Evolutionary conservation across 1,140 invertebrate species (phyloP).

Genomic region (Atta texana): DNA sequence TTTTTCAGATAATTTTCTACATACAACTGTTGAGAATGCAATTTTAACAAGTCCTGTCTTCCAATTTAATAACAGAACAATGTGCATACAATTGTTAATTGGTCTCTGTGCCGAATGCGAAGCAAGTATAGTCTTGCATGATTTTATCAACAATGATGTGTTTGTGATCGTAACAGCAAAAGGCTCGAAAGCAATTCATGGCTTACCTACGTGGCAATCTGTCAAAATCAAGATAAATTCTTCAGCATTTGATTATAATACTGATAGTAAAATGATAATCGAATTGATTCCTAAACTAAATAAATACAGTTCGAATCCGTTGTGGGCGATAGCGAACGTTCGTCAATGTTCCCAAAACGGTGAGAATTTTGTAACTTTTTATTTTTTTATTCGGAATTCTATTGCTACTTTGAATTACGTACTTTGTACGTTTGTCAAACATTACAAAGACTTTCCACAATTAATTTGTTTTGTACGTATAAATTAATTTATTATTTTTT

Average conservation of each 20-base stretch:
- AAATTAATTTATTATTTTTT: neutral
- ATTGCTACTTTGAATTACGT: neutral
- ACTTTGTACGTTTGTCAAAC: neutral
- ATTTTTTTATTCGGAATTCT: neutral
- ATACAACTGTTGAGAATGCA: slow-evolving; percentile 23
- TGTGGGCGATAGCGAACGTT: slow-evolving; percentile 68
- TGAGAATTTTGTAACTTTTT: neutral
- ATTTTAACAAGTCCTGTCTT: slow-evolving; percentile 49
- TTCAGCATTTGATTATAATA: neutral
- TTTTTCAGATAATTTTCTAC: slow-evolving; percentile 68
- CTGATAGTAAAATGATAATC: neutral
- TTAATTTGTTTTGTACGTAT: neutral
- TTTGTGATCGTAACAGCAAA: neutral
- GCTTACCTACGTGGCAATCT: slow-evolving; percentile 70
- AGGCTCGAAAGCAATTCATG: slow-evolving; percentile 17
- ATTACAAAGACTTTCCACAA: neutral
- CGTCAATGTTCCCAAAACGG: slow-evolving; percentile 58
- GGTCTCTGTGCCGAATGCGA: slow-evolving; percentile 68
- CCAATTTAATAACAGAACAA: neutral
- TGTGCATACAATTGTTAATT: slow-evolving; percentile 70
- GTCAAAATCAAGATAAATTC: slow-evolving; percentile 30
- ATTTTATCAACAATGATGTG: neutral
- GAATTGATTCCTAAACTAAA: slow-evolving; percentile 14
- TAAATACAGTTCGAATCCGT: neutral
- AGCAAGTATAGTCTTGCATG: slow-evolving; percentile 40